Evolutionary conservation across 1,140 invertebrate genomes (phyloP).

Genomic region (Drosophila auraria): DNA sequence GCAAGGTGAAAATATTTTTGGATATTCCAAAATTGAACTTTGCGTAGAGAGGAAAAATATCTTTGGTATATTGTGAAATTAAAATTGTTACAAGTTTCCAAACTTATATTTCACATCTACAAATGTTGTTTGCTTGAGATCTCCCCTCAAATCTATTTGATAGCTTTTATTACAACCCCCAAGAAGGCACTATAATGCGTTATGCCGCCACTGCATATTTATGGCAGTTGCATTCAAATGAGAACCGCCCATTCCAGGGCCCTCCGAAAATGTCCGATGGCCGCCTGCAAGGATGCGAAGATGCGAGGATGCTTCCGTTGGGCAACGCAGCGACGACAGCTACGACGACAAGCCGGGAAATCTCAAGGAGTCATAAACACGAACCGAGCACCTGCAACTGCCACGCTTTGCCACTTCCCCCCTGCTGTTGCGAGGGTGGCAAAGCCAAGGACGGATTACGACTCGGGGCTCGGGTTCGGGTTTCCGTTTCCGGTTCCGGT

Average conservation of each 20-base stretch:
- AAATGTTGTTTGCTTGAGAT: neutral
- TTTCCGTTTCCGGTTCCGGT: constrained; percentile 75
- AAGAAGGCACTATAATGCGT: neutral
- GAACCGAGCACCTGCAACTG: constrained; percentile 62
- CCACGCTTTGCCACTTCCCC: constrained; percentile 13
- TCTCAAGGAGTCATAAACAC: constrained; percentile 78
- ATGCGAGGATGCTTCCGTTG: constrained; percentile 47
- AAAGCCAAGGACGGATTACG: neutral
- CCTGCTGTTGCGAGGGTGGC: constrained; percentile 5
- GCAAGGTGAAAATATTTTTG: constrained; percentile 33
- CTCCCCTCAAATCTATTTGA: neutral
- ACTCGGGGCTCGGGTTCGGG: constrained; percentile 7
- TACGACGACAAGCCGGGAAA: constrained; percentile 46
- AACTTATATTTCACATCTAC: neutral
- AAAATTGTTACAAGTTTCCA: too few relatives aligned
- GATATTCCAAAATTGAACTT: constrained; percentile 34
- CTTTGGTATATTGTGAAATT: neutral
- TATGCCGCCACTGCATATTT: constrained; percentile 54
- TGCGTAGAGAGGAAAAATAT: neutral
- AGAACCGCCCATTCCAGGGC: constrained; percentile 40
- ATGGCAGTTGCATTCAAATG: constrained; percentile 70
- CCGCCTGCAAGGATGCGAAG: constrained; percentile 37
- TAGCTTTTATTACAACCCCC: neutral
- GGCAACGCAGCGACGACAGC: constrained; percentile 50
- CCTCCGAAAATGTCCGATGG: constrained; percentile 16